Evolutionary conservation across 2,888 invertebrate species (phyloP).

Genomic region (Metacarcinus magister): DNA sequence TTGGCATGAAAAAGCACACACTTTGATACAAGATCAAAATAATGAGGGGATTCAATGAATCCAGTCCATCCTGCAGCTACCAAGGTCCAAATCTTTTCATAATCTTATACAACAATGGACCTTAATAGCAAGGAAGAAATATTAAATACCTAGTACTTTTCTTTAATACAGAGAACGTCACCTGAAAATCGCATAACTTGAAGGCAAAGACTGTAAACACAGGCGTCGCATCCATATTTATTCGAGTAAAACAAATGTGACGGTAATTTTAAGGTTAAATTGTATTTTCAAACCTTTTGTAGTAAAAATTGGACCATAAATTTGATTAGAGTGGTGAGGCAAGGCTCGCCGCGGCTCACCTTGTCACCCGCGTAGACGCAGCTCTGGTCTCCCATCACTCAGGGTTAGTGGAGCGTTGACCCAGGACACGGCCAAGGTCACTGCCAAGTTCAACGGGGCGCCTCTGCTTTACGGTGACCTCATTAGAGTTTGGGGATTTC

Average conservation of each 20-base stretch:
- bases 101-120: constrained; percentile 81
- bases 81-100: constrained; percentile 82
- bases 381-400: constrained; percentile 81
- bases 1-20: constrained; percentile 83
- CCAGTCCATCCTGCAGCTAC: constrained; percentile 81
- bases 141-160: constrained; percentile 81
- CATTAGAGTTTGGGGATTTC: neutral
- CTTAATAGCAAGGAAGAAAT: constrained; percentile 82
- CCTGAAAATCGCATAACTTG: constrained; percentile 79
- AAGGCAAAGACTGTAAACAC: constrained; percentile 81
- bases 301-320: constrained; percentile 69
- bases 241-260: constrained; percentile 37
- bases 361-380: constrained; percentile 75
- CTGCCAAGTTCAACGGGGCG: constrained; percentile 64
- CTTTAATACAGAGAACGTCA: constrained; percentile 81
- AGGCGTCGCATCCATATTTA: constrained; percentile 78
- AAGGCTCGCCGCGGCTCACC: constrained; percentile 69
- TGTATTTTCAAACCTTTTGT: constrained; percentile 60
- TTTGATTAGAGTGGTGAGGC: constrained; percentile 69
- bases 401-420: constrained; percentile 80
- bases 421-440: constrained; percentile 74
- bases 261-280: constrained; percentile 50
- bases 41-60: constrained; percentile 81
- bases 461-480: neutral
- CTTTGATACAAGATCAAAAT: constrained; percentile 83